These are phyloP conservation scores for Euthynnus affinis DNA, from an alignment of 2,797 vertebrate species.

Conservation along the genomic window DNA sequence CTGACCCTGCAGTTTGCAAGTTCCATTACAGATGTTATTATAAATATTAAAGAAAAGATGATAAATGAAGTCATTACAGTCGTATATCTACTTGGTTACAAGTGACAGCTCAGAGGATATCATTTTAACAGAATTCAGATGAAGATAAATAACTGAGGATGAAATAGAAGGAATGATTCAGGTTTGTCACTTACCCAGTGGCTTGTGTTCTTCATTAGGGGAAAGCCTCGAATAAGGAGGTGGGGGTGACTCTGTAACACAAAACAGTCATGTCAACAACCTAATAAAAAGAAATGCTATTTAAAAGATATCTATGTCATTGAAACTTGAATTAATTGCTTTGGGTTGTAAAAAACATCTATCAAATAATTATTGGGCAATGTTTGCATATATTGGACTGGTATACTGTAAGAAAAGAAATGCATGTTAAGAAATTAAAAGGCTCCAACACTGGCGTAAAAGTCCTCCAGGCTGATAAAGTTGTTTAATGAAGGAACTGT, in stretches of 20 bases:
- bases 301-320: background rate
- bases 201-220: constrained; percentile 94
- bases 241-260: constrained; percentile 96
- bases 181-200: constrained; percentile 90
- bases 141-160: constrained; percentile 11
- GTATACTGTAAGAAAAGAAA: background rate
- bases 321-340: background rate
- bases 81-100: background rate
- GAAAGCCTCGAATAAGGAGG: constrained; percentile 98
- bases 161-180: background rate
- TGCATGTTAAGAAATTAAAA: constrained; percentile 4
- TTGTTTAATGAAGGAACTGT: background rate
- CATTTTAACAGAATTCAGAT: constrained; percentile 13
- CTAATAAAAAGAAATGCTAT: constrained; percentile 5
- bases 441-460: constrained; percentile 1
- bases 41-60: constrained; percentile 15
- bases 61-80: background rate
- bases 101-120: constrained; percentile 5
- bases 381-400: background rate
- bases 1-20: constrained; percentile 15
- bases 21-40: constrained; percentile 13
- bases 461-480: background rate
- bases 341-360: background rate
- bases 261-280: constrained; percentile 73
- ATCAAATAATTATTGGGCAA: constrained; percentile 5